These are phyloP conservation scores for Tylochromis polylepis DNA, from an alignment of 2,113 vertebrate species.

Conservation along the genomic window DNA sequence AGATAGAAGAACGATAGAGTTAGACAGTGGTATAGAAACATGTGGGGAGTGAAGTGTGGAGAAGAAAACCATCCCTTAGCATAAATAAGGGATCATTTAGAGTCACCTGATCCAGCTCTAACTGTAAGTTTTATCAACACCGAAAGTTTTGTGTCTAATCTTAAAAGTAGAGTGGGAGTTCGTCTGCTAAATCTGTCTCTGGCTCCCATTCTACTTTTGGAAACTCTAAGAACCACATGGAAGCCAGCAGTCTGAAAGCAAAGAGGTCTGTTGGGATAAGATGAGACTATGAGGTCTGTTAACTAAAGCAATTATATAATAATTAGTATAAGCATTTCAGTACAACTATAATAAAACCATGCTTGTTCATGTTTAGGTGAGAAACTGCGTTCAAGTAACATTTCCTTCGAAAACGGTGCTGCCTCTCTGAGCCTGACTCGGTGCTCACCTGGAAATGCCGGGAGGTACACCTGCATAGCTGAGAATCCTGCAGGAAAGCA, in stretches of 20 bases:
- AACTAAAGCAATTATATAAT: neutral
- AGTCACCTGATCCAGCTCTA: neutral
- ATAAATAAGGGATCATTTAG: neutral
- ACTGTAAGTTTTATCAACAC: neutral
- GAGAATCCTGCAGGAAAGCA: conserved; percentile 33
- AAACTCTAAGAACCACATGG: neutral
- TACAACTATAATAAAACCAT: neutral
- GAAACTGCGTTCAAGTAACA: neutral
- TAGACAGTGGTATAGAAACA: neutral
- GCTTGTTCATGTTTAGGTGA: neutral
- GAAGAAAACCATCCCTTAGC: neutral
- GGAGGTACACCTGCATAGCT: conserved; percentile 28
- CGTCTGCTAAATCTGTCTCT: neutral
- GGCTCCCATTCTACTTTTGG: neutral
- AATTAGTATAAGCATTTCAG: neutral
- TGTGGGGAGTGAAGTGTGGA: neutral
- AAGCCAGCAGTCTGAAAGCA: neutral
- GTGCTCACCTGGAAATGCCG: conserved; percentile 18
- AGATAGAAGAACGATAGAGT: neutral
- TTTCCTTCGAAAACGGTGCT: conserved; percentile 12
- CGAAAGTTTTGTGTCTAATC: neutral
- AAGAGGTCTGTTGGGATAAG: neutral
- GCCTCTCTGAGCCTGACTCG: neutral
- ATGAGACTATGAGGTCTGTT: neutral
- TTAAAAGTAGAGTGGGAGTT: neutral